Conservation (phyloP, 1,140 invertebrate genomes). For the Phthorimaea operculella region DNA sequence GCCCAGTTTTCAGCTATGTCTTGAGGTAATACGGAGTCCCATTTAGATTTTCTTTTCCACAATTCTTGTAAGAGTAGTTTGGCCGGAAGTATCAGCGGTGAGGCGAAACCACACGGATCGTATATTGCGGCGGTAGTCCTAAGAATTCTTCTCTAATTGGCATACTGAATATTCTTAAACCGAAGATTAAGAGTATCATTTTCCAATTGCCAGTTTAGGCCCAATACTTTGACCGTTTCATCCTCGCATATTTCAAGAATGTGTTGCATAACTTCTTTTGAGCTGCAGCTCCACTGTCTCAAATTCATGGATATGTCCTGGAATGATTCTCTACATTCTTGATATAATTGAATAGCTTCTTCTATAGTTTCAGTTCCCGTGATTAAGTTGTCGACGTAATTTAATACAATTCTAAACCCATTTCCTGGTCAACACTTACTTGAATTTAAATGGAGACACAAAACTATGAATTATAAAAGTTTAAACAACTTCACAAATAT, state of each 20-base stretch:
- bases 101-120: constrained; percentile 20
- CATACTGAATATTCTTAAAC: constrained; percentile 2
- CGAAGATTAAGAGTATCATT: constrained; percentile 7
- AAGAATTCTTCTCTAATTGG: constrained; percentile 12
- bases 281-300: constrained; percentile 18
- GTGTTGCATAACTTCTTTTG: constrained; percentile 7
- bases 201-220: constrained; percentile 11
- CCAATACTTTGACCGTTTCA: constrained; percentile 5
- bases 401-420: too few relatives aligned
- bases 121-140: constrained; percentile 16
- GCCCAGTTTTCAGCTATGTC: constrained; percentile 12
- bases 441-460: too few relatives aligned
- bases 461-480: too few relatives aligned
- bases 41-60: constrained; percentile 20
- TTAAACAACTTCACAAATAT: too few relatives aligned
- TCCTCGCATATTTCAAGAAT: constrained; percentile 8
- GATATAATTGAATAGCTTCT: too few relatives aligned
- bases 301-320: constrained; percentile 22
- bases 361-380: too few relatives aligned
- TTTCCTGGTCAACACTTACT: too few relatives aligned
- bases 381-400: too few relatives aligned
- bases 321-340: too few relatives aligned
- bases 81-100: constrained; percentile 16
- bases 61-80: constrained; percentile 22
- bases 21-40: constrained; percentile 13